phyloP scores from a whole-genome alignment of 2,888 invertebrate genomes.

The Nomada ruficornis region DNA sequence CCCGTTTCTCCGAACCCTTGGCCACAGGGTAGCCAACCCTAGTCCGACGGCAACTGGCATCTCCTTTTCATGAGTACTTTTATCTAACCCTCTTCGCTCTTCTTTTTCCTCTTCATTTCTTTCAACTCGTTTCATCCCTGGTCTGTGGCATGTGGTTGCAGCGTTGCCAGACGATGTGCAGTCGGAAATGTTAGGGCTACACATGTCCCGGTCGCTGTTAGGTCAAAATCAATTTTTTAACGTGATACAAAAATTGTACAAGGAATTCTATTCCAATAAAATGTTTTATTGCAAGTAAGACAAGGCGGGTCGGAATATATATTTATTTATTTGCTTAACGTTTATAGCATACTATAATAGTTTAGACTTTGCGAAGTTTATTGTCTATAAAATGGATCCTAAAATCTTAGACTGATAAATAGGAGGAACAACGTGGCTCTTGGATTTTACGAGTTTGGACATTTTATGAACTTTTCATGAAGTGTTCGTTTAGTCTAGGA shows the following conservation, averaged over 20 bases:
- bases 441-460: too few species aligned
- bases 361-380: too few species aligned
- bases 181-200: slow-evolving; percentile 12
- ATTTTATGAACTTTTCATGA: too few species aligned
- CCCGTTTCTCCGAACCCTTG: slow-evolving; percentile 32
- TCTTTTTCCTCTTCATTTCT: slow-evolving; percentile 57
- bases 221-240: background rate
- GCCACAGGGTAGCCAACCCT: slow-evolving; percentile 20
- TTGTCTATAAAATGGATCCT: too few species aligned
- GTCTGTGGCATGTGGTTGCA: slow-evolving; percentile 45
- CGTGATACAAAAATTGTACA: background rate
- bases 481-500: too few species aligned
- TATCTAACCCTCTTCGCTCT: slow-evolving; percentile 53
- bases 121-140: slow-evolving; percentile 57
- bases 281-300: too few species aligned
- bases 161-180: slow-evolving; percentile 55
- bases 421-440: too few species aligned
- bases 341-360: too few species aligned
- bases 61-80: slow-evolving; percentile 64
- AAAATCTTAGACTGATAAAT: too few species aligned
- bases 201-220: background rate
- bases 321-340: too few species aligned
- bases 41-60: slow-evolving; percentile 43
- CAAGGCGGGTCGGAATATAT: too few species aligned
- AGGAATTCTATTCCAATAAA: too few species aligned